A percentile compares a stretch with the other conserved stretches of the same genome.
Evolutionary conservation across 2,797 vertebrate genomes (phyloP).

Genomic region (Propithecus deckenii): DNA sequence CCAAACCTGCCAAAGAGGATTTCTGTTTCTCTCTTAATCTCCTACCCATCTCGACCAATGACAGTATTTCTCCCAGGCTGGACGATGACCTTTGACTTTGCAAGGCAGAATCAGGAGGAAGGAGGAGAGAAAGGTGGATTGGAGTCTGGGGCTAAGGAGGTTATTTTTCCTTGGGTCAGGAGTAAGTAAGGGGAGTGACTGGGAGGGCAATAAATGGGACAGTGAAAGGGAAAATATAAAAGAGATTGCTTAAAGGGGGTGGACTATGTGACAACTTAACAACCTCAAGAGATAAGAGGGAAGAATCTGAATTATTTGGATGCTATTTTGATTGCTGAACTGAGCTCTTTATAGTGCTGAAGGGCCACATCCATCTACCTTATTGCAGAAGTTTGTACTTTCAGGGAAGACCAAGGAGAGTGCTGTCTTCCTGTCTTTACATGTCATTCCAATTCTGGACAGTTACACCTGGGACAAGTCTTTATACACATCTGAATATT

Average conservation of each 20-base stretch:
- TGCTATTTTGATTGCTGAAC: neutral
- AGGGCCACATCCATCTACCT: neutral
- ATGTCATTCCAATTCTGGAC: neutral
- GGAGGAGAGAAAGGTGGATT: neutral
- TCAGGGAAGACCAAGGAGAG: neutral
- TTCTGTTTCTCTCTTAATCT: neutral
- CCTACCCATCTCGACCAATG: accelerated
- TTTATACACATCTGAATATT: neutral
- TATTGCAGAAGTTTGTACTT: neutral
- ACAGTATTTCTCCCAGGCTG: neutral
- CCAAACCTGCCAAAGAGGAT: neutral
- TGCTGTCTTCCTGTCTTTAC: neutral
- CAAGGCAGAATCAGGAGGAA: neutral
- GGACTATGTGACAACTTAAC: neutral
- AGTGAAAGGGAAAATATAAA: neutral
- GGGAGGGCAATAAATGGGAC: neutral
- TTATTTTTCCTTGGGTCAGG: neutral
- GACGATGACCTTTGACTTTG: neutral
- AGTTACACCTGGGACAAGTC: neutral
- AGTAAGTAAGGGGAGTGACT: neutral
- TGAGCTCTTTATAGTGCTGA: neutral
- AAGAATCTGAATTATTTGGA: neutral
- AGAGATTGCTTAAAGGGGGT: neutral
- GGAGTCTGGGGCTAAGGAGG: neutral
- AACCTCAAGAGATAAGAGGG: neutral